Evolutionary conservation across 2,113 vertebrate species (phyloP).

Genomic region (Dasyornis broadbenti): DNA sequence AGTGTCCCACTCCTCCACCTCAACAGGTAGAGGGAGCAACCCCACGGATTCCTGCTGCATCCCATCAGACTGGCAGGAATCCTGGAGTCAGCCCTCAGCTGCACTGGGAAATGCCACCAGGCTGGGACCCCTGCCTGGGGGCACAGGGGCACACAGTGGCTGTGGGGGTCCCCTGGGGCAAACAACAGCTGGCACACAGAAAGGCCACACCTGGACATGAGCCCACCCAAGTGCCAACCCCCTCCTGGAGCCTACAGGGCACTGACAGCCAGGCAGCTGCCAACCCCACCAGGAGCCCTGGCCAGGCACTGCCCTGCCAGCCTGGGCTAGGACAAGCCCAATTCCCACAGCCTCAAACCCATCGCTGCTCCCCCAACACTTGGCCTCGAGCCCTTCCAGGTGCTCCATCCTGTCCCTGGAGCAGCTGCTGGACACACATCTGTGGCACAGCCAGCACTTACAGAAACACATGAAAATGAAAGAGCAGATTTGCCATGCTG

Average conservation of each 20-base stretch:
- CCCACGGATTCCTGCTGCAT: rapidly evolving
- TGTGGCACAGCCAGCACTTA: background rate
- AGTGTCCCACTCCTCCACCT: background rate
- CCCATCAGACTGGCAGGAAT: background rate
- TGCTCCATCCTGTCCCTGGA: background rate
- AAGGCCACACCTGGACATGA: background rate
- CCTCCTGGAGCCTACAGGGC: background rate
- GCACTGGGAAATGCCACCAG: background rate
- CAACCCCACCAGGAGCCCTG: rapidly evolving
- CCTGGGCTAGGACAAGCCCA: background rate
- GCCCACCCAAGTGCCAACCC: background rate
- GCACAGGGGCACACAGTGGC: background rate
- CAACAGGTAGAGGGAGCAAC: background rate
- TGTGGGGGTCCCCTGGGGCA: background rate
- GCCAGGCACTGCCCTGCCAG: background rate
- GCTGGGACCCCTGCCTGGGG: background rate
- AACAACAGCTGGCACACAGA: rapidly evolving
- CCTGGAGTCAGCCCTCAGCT: background rate
- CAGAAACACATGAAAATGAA: background rate
- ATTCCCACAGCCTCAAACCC: background rate
- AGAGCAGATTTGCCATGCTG: background rate
- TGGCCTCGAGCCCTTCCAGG: background rate
- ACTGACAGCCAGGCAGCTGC: rapidly evolving
- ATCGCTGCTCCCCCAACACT: rapidly evolving
- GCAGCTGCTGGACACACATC: background rate